Percentiles rank a stretch among this genome's conserved stretches.
phyloP scores from a whole-genome alignment of 1,140 invertebrate species.

The Eueides isabella region DNA sequence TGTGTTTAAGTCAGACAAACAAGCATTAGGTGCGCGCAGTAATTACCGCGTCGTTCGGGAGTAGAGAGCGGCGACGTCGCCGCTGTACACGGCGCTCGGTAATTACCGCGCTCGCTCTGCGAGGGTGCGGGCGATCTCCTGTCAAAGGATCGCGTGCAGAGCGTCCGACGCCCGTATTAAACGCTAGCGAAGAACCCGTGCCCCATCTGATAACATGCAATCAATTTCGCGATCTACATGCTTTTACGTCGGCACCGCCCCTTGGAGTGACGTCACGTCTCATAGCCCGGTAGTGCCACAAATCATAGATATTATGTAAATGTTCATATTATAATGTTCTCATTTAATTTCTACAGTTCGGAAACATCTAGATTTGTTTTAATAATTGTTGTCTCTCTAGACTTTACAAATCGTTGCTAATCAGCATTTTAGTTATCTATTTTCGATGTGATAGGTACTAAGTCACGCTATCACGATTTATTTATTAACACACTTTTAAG shows the following conservation, averaged over 20 bases:
- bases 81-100: slow-evolving; percentile 68
- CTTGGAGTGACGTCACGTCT: slow-evolving; percentile 71
- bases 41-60: slow-evolving; percentile 52
- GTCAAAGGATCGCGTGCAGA: slow-evolving; percentile 77
- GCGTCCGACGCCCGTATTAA: slow-evolving; percentile 74
- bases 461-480: slow-evolving; percentile 80
- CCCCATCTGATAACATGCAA: slow-evolving; percentile 80
- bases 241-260: slow-evolving; percentile 77
- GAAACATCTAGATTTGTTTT: too few species aligned
- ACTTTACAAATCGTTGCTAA: too few species aligned
- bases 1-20: slow-evolving; percentile 16
- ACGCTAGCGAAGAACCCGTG: slow-evolving; percentile 78
- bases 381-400: too few species aligned
- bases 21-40: slow-evolving; percentile 48
- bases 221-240: slow-evolving; percentile 82
- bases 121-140: slow-evolving; percentile 73
- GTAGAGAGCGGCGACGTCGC: slow-evolving; percentile 69
- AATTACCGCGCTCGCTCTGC: slow-evolving; percentile 69
- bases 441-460: slow-evolving; percentile 53
- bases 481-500: slow-evolving; percentile 76
- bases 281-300: slow-evolving; percentile 72
- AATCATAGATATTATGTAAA: slow-evolving; percentile 62
- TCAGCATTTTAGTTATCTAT: slow-evolving; percentile 61
- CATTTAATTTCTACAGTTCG: too few species aligned
- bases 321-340: neutral